These are phyloP conservation scores for Neodon shergylaensis DNA, from an alignment of 2,113 vertebrate genomes.

Conservation along the genomic window DNA sequence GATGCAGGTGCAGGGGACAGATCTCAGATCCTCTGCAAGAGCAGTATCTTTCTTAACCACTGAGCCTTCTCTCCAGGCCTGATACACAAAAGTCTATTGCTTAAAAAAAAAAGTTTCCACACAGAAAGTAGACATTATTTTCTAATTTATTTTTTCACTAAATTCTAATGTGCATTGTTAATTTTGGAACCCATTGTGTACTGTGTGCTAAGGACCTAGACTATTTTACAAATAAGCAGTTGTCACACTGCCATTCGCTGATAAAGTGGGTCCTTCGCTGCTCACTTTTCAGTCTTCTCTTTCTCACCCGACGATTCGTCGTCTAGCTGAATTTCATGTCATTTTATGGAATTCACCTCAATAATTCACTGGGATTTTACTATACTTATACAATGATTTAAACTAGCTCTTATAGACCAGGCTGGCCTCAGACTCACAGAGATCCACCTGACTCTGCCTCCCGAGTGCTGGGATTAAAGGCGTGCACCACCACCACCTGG, in stretches of 20 bases:
- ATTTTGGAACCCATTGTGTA: not conserved
- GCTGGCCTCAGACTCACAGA: too few species aligned
- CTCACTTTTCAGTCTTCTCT: not conserved
- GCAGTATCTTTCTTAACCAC: not conserved
- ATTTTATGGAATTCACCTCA: constrained; percentile 18
- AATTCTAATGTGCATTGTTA: not conserved
- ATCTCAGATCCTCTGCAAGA: not conserved
- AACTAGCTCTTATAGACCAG: too few species aligned
- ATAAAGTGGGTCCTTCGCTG: not conserved
- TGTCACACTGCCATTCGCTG: not conserved
- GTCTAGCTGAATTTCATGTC: not conserved
- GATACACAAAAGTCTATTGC: not conserved
- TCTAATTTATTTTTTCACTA: constrained; percentile 50
- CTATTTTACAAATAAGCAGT: constrained; percentile 13
- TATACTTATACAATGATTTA: constrained; percentile 23
- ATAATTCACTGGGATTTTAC: constrained; percentile 8
- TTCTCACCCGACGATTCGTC: not conserved
- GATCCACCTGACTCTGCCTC: too few species aligned
- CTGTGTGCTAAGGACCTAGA: constrained; percentile 10
- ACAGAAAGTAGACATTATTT: not conserved
- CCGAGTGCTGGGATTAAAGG: too few species aligned
- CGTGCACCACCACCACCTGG: too few species aligned
- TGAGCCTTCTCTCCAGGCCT: not conserved
- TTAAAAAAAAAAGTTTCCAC: not conserved
- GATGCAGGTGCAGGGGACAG: not conserved